phyloP scores from a whole-genome alignment of 2,113 vertebrate species.

The Aix galericulata region DNA sequence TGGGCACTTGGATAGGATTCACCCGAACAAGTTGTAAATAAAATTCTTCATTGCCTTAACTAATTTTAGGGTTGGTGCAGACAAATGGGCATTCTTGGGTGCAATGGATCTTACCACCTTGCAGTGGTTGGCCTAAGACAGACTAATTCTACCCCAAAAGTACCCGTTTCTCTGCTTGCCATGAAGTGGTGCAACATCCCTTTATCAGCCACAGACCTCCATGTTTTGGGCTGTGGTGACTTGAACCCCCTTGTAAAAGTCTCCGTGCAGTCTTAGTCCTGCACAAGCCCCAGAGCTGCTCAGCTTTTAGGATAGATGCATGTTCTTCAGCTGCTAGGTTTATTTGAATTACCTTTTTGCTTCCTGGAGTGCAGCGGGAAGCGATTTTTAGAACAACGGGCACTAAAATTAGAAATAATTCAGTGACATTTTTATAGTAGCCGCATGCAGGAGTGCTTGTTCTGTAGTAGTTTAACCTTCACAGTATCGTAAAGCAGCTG shows the following conservation, averaged over 20 bases:
- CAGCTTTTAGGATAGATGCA: neutral
- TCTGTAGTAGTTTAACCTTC: slow-evolving; percentile 42
- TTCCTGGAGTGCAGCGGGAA: slow-evolving; percentile 24
- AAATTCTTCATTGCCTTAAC: neutral
- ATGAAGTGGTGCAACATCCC: neutral
- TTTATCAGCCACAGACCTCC: neutral
- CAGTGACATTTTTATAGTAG: slow-evolving; percentile 60
- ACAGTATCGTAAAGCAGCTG: slow-evolving; percentile 47
- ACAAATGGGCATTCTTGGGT: neutral
- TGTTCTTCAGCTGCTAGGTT: neutral
- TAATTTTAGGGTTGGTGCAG: neutral
- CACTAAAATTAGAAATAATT: slow-evolving; percentile 67
- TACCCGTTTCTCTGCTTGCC: neutral
- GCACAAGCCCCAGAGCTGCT: neutral
- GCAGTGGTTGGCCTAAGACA: neutral
- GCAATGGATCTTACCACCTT: neutral
- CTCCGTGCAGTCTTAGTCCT: neutral
- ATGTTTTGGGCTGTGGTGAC: rapidly evolving
- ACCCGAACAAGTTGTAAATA: neutral
- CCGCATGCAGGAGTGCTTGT: slow-evolving; percentile 11
- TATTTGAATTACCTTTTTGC: slow-evolving; percentile 50
- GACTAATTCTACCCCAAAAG: neutral
- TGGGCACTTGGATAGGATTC: neutral
- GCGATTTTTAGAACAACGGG: slow-evolving; percentile 23
- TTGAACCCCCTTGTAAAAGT: neutral